Evolutionary conservation across 2,888 invertebrate species (phyloP).

Genomic region (Amphipyra tragopoginis): DNA sequence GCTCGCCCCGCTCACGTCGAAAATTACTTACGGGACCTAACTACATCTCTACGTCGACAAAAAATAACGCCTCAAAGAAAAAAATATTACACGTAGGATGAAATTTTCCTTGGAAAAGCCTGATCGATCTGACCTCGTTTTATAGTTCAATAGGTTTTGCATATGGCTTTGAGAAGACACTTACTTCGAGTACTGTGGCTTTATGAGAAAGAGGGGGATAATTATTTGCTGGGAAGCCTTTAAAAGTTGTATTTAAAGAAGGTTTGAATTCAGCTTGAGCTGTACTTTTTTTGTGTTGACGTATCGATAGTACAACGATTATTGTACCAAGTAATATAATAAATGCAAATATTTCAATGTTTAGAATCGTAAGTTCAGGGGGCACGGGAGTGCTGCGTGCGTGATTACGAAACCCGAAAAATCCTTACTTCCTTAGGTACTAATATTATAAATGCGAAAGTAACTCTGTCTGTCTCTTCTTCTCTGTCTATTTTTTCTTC

Average conservation of each 20-base stretch:
- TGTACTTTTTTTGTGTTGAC: background rate
- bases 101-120: conserved; percentile 42
- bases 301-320: no score
- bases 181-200: conserved; percentile 40
- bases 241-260: conserved; percentile 2
- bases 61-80: conserved; percentile 60
- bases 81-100: conserved; percentile 49
- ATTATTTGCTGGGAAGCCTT: conserved; percentile 28
- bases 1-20: conserved; percentile 72
- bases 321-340: no score
- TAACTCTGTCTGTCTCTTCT: no score
- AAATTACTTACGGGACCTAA: conserved; percentile 84
- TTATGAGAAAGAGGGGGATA: conserved; percentile 29
- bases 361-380: no score
- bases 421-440: no score
- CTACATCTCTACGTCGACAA: conserved; percentile 67
- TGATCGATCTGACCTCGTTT: conserved; percentile 56
- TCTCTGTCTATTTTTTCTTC: no score
- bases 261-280: background rate
- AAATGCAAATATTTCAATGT: no score
- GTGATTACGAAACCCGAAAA: no score
- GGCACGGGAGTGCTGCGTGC: no score
- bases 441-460: no score
- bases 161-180: conserved; percentile 46
- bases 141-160: conserved; percentile 56